Base-by-base conservation (phyloP, 2,888 invertebrate species). In the Rhimphoctona megacephalus region DNA sequence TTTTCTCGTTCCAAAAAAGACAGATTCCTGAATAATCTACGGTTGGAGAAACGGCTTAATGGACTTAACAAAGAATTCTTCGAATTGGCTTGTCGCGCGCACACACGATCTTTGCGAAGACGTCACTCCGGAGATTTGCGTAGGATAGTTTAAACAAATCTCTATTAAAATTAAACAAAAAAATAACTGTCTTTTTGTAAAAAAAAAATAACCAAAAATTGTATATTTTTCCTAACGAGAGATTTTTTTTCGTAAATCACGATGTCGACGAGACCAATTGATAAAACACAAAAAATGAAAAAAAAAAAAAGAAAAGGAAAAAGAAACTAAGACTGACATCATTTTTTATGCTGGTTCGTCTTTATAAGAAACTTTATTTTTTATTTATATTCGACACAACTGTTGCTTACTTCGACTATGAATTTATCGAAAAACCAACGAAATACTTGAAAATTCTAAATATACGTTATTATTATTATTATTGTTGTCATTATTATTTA, bases 1-100 rank as follows among this genome's bases (percentile, higher is more conserved):
- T 92, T 93, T 64, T 91, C 91, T 52, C 90, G 91, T n/a, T 92
- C 93, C 80, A 92, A 93, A 78, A 93, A 93, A 78, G 92, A 93
- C 85, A 90, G 90, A 88, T 93, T 93, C 85, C 89, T 93, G 52
- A 93, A 93, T 87, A 91, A 93, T 72, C 89, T 93, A 46, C 90
- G 93, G 81, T 84, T 93, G 85, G 92, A 93, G 83, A 93, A 93
- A 78, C 87, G 92, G 80, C 88, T 93, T 19, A 93, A 92, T 81
- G 92, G 92, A 72, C 87, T 92, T 54, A 92, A 89, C 85, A 89
- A 91, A 83, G 91, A 92, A 76, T 91, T 90, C 79, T 91, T 91
- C 80, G 91, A 90, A 14, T 83, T 90, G 14, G 89, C 88, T n/a
- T 90, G 90, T 86, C 89, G 89, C 6, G 89, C 87, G 6, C 88